Conservation (phyloP, 2,888 invertebrate species). For the Gari tellinella region DNA sequence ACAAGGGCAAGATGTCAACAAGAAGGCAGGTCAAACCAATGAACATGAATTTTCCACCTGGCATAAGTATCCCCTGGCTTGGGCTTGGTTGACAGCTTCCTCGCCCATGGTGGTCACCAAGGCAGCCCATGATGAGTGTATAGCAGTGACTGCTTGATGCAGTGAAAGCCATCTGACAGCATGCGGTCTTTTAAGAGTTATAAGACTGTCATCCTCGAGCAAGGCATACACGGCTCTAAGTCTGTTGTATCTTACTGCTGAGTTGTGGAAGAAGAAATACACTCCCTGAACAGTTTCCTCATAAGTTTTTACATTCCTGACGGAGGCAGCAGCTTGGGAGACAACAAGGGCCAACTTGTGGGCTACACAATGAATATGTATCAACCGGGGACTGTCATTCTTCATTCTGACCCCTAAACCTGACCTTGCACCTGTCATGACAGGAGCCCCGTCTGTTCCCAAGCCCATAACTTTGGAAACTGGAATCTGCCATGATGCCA, state of each 20-base stretch:
- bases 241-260: slow-evolving; percentile 15
- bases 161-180: slow-evolving; percentile 20
- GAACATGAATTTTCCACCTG: slow-evolving; percentile 7
- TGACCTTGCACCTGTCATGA: slow-evolving; percentile 16
- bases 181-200: slow-evolving; percentile 11
- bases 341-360: slow-evolving; percentile 18
- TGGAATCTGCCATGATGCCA: slow-evolving; percentile 11
- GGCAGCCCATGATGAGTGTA: slow-evolving; percentile 19
- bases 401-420: slow-evolving; percentile 14
- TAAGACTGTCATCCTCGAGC: slow-evolving; percentile 14
- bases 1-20: slow-evolving; percentile 15
- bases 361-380: slow-evolving; percentile 15
- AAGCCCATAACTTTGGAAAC: slow-evolving; percentile 6
- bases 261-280: slow-evolving; percentile 19
- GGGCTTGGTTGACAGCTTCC: slow-evolving; percentile 13
- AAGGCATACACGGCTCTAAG: slow-evolving; percentile 8
- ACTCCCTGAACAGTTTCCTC: slow-evolving; percentile 7
- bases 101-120: slow-evolving; percentile 15
- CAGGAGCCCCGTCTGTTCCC: slow-evolving; percentile 17
- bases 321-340: slow-evolving; percentile 13
- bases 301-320: slow-evolving; percentile 5
- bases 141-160: slow-evolving; percentile 9
- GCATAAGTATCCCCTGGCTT: slow-evolving; percentile 10
- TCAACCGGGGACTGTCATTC: slow-evolving; percentile 5
- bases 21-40: slow-evolving; percentile 10